A percentile compares a stretch with the other conserved stretches of the same genome.
These are phyloP conservation scores for Sebastes fasciatus DNA, from an alignment of 2,113 vertebrate genomes.

Conservation along the genomic window DNA sequence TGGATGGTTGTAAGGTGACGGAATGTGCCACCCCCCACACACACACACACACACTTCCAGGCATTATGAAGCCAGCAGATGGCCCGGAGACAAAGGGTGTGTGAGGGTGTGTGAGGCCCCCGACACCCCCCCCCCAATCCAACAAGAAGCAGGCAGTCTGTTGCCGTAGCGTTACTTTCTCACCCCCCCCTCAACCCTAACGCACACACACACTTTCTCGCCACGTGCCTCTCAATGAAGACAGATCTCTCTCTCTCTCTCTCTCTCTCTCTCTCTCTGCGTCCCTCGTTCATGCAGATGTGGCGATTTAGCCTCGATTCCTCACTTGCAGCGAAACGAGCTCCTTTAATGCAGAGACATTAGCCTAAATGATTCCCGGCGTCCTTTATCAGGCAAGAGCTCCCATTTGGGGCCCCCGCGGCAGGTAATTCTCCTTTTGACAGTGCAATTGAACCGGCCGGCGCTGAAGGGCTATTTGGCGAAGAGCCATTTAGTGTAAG, in stretches of 20 bases:
- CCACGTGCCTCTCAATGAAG: conserved; percentile 56
- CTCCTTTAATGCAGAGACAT: conserved; percentile 54
- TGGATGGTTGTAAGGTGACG: conserved; percentile 61
- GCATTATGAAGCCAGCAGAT: conserved; percentile 75
- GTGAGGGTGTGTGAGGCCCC: conserved; percentile 20
- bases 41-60: conserved; percentile 18
- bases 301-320: conserved; percentile 38
- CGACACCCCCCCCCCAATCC: neutral
- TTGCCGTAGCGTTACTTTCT: conserved; percentile 13
- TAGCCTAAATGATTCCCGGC: conserved; percentile 59
- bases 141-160: conserved; percentile 39
- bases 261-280: neutral
- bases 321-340: conserved; percentile 26
- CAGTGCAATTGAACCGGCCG: conserved; percentile 65
- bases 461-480: conserved; percentile 74
- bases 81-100: conserved; percentile 70
- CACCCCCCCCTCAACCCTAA: neutral
- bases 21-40: conserved; percentile 57
- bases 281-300: conserved; percentile 47
- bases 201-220: neutral
- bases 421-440: conserved; percentile 72
- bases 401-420: conserved; percentile 51
- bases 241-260: conserved; percentile 8
- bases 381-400: conserved; percentile 53
- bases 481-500: conserved; percentile 77